These are phyloP conservation scores for Sialis fuliginosa DNA, from an alignment of 2,888 invertebrate genomes.

Conservation along the genomic window DNA sequence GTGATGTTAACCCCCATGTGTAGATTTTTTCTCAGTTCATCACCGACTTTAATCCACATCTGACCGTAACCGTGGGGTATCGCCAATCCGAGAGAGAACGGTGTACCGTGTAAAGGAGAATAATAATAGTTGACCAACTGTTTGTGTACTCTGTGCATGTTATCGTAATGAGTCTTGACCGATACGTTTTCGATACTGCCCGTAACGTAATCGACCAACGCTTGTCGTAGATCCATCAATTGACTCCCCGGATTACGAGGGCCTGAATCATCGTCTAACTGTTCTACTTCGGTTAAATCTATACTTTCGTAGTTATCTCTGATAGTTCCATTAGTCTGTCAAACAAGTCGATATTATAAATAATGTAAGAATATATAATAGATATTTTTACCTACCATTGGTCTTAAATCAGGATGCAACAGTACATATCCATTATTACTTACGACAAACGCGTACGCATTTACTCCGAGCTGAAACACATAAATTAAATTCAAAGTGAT, in stretches of 20 bases:
- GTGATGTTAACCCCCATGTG: slow-evolving; percentile 51
- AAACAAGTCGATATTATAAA: slow-evolving; percentile 6
- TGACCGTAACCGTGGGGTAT: slow-evolving; percentile 67
- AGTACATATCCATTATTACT: slow-evolving; percentile 94
- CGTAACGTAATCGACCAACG: slow-evolving; percentile 50
- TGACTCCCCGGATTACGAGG: slow-evolving; percentile 44
- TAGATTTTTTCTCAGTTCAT: slow-evolving; percentile 51
- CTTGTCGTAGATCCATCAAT: slow-evolving; percentile 40
- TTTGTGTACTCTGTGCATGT: slow-evolving; percentile 65
- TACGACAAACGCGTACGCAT: slow-evolving; percentile 90
- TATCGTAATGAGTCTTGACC: slow-evolving; percentile 70
- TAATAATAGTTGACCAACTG: slow-evolving; percentile 71
- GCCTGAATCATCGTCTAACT: slow-evolving; percentile 49
- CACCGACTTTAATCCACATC: slow-evolving; percentile 52
- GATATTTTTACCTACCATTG: slow-evolving; percentile 62
- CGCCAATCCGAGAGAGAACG: slow-evolving; percentile 74
- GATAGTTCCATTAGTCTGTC: slow-evolving; percentile 39
- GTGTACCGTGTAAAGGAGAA: slow-evolving; percentile 63
- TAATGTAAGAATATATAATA: no score
- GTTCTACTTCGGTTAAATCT: slow-evolving; percentile 88
- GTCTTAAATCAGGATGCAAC: slow-evolving; percentile 83
- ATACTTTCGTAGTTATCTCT: slow-evolving; percentile 94
- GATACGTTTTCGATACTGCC: slow-evolving; percentile 47
- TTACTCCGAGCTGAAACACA: slow-evolving; percentile 69
- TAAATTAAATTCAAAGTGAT: background rate